These are phyloP conservation scores for Glaucopsyche alexis DNA, from an alignment of 2,888 invertebrate genomes.

Conservation along the genomic window DNA sequence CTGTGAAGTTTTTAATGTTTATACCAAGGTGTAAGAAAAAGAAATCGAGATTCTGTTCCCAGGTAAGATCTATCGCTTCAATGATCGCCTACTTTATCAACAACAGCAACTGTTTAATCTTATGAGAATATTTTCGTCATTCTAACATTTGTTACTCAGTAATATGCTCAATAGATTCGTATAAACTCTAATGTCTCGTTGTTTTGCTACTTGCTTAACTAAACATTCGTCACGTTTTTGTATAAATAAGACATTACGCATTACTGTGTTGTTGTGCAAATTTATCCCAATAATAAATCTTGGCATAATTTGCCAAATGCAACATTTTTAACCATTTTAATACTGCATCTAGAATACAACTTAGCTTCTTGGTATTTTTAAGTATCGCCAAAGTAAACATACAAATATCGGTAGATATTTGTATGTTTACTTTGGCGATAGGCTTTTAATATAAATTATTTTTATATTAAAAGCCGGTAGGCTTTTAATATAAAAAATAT, in stretches of 20 bases:
- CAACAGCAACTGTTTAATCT: constrained; percentile 57
- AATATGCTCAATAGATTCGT: background rate
- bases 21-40: constrained; percentile 38
- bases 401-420: too few species aligned
- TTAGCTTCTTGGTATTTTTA: background rate
- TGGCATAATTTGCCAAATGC: constrained; percentile 28
- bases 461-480: too few species aligned
- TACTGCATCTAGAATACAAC: background rate
- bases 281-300: constrained; percentile 58
- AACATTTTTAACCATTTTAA: background rate
- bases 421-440: too few species aligned
- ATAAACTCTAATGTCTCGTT: constrained; percentile 18
- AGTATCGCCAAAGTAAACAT: background rate
- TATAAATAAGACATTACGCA: constrained; percentile 71
- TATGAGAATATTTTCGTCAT: constrained; percentile 49
- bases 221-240: constrained; percentile 47
- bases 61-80: constrained; percentile 61
- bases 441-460: too few species aligned
- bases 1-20: constrained; percentile 32
- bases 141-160: constrained; percentile 28
- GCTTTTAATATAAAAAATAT: too few species aligned
- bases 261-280: constrained; percentile 54
- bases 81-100: constrained; percentile 65
- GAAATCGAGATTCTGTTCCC: constrained; percentile 42
- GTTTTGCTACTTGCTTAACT: constrained; percentile 35